Evolutionary conservation across 2,113 vertebrate genomes (phyloP).

Genomic region (Poicephalus meyeri): DNA sequence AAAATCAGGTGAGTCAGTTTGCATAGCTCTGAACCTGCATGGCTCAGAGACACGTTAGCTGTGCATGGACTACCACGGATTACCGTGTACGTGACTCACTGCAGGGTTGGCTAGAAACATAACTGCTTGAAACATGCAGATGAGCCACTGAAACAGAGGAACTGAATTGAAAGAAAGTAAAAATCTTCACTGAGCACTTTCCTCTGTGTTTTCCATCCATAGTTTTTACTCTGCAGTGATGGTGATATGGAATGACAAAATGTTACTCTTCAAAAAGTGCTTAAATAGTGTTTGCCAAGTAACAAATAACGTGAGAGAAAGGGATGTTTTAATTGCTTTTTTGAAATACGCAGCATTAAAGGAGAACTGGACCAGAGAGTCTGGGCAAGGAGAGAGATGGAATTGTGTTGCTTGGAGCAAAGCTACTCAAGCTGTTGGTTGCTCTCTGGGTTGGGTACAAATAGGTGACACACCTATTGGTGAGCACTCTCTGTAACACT

Average conservation of each 20-base stretch:
- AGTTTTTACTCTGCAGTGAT: background rate
- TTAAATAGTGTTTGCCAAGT: background rate
- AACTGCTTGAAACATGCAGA: background rate
- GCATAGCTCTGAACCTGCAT: background rate
- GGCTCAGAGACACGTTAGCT: background rate
- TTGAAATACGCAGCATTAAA: background rate
- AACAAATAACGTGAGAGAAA: background rate
- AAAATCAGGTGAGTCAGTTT: background rate
- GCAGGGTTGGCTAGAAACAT: background rate
- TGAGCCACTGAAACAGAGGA: background rate
- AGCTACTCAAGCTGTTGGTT: background rate
- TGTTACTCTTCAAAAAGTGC: background rate
- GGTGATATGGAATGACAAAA: background rate
- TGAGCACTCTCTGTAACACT: background rate
- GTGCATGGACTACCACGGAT: background rate
- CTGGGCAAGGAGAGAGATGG: background rate
- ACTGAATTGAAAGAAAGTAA: background rate
- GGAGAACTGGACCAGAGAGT: background rate
- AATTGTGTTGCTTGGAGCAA: background rate
- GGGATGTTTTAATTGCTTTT: background rate
- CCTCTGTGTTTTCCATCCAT: background rate
- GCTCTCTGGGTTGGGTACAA: background rate
- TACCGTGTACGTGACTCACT: background rate
- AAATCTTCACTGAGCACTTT: background rate
- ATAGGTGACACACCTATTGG: background rate